Evolutionary conservation across 2,888 invertebrate genomes (phyloP), one percentile per base, ranked within the genome.

Genomic region (Melanostoma scalare): DNA sequence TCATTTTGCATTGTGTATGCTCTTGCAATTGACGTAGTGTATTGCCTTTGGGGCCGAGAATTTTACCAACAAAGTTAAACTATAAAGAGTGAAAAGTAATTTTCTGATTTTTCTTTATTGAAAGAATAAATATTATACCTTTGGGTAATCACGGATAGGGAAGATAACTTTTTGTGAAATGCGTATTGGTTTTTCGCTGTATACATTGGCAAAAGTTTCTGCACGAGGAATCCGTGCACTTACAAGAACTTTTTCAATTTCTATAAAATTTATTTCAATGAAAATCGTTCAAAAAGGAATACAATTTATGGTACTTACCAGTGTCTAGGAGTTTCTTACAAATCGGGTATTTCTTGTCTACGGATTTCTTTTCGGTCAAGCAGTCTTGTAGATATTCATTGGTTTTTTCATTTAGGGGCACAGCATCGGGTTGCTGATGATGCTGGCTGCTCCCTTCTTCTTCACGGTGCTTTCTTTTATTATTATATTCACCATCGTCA

Each of bases 51-150:
- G 98, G 98, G 0, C 98, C 98, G 87, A 98, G 92, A 85, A 98
- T 94, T 91, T 98, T 98, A 2, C 98, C 98, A 81, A 98, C 98
- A 92, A 98, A 98, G 92, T 98, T 98, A 90, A 97, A 98, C 97
- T 97, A 93, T 48, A 93, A 92, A 89, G 4, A 31, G 38, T 86
- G 53, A 78, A 82, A 63, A 30, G 4, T 31, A 68, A 55, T 10
- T 8, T 8, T 65, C 0, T 0, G 6, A 20, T 20, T 20, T 20
- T 20, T 20, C 1, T 52, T 40, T 6, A 52, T 31, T 1, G 3
- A 9, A 2, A 38, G 8, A 5, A 10, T 3, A 8, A 9, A 33
- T 48, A 30, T n/a, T 6, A 0, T 56, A 73, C 84, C 74, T 90
- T 90, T 36, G 90, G 90, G 85, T 90, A 90, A 76, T 90, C 90